phyloP scores from a whole-genome alignment of 2,113 vertebrate genomes.

The Zosterops pallidus region DNA sequence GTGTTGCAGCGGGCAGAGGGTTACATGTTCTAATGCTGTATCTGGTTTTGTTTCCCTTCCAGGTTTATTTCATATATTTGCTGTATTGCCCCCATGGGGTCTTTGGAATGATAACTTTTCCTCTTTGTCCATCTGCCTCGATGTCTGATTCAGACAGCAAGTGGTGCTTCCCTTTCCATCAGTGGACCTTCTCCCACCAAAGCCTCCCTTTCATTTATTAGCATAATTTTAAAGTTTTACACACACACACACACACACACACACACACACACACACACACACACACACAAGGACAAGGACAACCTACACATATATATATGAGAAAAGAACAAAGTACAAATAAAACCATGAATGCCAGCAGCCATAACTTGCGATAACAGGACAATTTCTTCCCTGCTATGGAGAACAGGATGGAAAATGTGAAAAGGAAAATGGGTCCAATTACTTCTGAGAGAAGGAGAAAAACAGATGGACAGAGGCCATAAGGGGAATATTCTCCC shows the following conservation, averaged over 20 bases:
- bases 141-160: slow-evolving; percentile 76
- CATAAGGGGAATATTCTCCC: background rate
- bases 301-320: background rate
- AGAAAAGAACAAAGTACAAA: slow-evolving; percentile 36
- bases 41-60: slow-evolving; percentile 58
- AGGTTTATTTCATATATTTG: slow-evolving; percentile 83
- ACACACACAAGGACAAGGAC: background rate
- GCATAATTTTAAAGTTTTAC: slow-evolving; percentile 59
- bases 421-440: slow-evolving; percentile 43
- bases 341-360: background rate
- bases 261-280: background rate
- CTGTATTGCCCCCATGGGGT: slow-evolving; percentile 85
- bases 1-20: background rate
- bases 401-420: slow-evolving; percentile 22
- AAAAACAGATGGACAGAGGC: background rate
- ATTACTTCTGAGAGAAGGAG: background rate
- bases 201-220: slow-evolving; percentile 65
- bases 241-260: slow-evolving; percentile 22
- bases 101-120: slow-evolving; percentile 76
- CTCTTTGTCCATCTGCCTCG: slow-evolving; percentile 77
- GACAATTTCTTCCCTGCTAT: slow-evolving; percentile 12
- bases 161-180: slow-evolving; percentile 77
- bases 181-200: slow-evolving; percentile 64
- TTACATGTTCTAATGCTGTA: background rate
- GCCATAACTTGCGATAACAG: background rate